Conservation (phyloP, 1,140 invertebrate genomes). For the Lepidurus arcticus region DNA sequence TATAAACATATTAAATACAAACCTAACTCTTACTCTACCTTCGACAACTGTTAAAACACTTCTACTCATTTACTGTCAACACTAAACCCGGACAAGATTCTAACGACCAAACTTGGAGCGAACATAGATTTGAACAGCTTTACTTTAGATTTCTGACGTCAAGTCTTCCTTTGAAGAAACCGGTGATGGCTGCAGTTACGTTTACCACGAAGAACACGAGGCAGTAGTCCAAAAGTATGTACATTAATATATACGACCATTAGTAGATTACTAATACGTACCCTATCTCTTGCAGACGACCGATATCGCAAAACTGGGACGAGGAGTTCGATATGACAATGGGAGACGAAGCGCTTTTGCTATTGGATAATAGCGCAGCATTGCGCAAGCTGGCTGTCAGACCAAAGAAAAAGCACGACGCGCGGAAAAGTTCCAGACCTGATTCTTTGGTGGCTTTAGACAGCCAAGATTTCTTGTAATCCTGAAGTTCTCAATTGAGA, state of each 20-base stretch:
- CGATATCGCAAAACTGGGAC: conserved; percentile 20
- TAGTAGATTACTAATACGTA: not conserved
- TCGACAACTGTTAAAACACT: not conserved
- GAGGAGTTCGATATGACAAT: conserved; percentile 26
- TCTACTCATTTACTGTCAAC: not conserved
- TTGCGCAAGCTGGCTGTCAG: conserved; percentile 66
- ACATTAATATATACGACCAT: not conserved
- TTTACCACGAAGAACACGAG: not conserved
- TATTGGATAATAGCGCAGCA: conserved; percentile 66
- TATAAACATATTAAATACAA: conserved; percentile 6
- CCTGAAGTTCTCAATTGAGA: not conserved
- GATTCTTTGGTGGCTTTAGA: not conserved
- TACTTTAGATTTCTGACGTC: conserved; percentile 17
- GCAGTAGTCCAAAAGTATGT: not conserved
- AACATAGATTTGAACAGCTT: not conserved
- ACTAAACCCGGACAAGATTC: not conserved
- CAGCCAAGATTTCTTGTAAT: not conserved
- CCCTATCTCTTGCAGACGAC: not conserved
- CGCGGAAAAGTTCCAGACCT: conserved; percentile 38
- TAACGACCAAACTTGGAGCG: not conserved
- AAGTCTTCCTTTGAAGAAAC: not conserved
- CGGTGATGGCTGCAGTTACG: not conserved
- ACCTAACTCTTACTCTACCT: not conserved
- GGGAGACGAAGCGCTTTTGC: conserved; percentile 42
- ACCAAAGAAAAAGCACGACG: conserved; percentile 56